Evolutionary conservation across 2,113 vertebrate genomes (phyloP).

Genomic region (Felis catus): F.catus_Fca126_mat1.0 CM031413.1:52002501-52003000

Average conservation of each 20-base stretch:
- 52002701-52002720: neutral
- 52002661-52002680: neutral
- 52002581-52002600: neutral
- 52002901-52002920: neutral
- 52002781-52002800: neutral
- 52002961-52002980: neutral
- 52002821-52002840: neutral
- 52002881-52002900: neutral
- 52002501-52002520: neutral
- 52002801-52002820: neutral
- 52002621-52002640: neutral
- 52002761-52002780: neutral
- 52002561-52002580: neutral
- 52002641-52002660: neutral
- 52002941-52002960: neutral
- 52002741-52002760: neutral
- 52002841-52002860: neutral
- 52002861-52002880: neutral
- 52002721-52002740: neutral
- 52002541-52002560: neutral
- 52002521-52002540: neutral
- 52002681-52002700: neutral
- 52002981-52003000: neutral
- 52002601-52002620: neutral
- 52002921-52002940: neutral